Conservation (phyloP, 2,888 invertebrate species). For the Silvanus unidentatus region DNA sequence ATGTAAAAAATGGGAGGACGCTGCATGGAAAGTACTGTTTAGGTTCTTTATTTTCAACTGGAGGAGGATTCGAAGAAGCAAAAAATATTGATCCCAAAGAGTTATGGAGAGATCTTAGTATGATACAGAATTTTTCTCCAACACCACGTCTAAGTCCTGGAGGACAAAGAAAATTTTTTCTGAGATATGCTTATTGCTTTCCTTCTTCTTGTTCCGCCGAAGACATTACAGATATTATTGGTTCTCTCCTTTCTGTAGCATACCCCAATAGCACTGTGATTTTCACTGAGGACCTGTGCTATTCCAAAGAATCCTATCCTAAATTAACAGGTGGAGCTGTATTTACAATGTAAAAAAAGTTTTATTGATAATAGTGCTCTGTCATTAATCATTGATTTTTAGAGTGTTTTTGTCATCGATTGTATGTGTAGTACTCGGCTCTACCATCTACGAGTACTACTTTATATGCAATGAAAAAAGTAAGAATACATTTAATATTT, state of each 20-base stretch:
- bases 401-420: neutral
- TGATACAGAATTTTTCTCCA: neutral
- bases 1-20: neutral
- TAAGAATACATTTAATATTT: neutral
- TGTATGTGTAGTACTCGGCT: neutral
- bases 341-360: conserved; percentile 7
- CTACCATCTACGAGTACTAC: conserved; percentile 6
- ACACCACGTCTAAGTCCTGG: neutral
- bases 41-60: neutral
- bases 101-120: neutral
- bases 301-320: conserved; percentile 11
- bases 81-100: too few species aligned
- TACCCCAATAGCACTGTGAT: neutral
- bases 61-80: neutral
- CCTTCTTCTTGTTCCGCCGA: conserved; percentile 7
- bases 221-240: conserved; percentile 6
- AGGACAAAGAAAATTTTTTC: neutral
- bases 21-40: conserved; percentile 14
- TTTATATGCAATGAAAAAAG: conserved; percentile 1
- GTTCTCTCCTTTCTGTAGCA: neutral
- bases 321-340: conserved; percentile 10
- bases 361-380: neutral
- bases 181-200: conserved; percentile 9
- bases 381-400: neutral
- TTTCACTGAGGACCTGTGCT: conserved; percentile 10